These are phyloP conservation scores for Eulemur mongoz DNA, from an alignment of 2,797 vertebrate genomes.

Conservation along the genomic window DNA sequence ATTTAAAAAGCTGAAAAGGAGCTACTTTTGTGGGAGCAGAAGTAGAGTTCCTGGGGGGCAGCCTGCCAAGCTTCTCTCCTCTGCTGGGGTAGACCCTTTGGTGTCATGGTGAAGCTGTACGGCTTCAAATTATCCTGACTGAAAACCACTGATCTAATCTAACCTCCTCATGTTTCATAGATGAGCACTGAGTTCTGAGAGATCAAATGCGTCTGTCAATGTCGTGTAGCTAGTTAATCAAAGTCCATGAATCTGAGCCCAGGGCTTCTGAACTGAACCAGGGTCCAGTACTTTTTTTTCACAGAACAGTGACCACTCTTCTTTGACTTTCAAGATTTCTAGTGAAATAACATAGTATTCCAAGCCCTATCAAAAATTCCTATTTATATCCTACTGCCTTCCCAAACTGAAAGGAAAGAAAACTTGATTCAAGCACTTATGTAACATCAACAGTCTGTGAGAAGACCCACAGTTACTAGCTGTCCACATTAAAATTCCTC, in stretches of 20 bases:
- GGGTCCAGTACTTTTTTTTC: not conserved
- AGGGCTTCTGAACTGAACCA: not conserved
- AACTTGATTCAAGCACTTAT: not conserved
- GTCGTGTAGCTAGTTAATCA: not conserved
- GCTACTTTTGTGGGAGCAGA: not conserved
- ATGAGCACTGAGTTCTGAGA: not conserved
- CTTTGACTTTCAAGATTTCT: slow-evolving; percentile 1
- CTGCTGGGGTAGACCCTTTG: not conserved
- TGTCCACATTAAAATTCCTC: not conserved
- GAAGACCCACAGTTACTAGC: not conserved
- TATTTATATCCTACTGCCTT: not conserved
- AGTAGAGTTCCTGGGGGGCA: not conserved
- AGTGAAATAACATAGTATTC: not conserved
- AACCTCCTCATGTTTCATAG: not conserved
- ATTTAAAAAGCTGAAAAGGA: not conserved
- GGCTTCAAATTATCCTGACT: not conserved
- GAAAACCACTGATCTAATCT: not conserved
- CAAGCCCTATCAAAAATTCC: not conserved
- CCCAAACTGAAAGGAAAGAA: not conserved
- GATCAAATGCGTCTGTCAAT: not conserved
- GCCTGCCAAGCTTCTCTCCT: not conserved
- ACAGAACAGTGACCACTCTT: not conserved
- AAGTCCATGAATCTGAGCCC: not conserved
- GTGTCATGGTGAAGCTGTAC: not conserved
- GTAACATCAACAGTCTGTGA: not conserved